Evolutionary conservation across 2,797 vertebrate species (phyloP).

Genomic region (Pelobates cultripes): DNA sequence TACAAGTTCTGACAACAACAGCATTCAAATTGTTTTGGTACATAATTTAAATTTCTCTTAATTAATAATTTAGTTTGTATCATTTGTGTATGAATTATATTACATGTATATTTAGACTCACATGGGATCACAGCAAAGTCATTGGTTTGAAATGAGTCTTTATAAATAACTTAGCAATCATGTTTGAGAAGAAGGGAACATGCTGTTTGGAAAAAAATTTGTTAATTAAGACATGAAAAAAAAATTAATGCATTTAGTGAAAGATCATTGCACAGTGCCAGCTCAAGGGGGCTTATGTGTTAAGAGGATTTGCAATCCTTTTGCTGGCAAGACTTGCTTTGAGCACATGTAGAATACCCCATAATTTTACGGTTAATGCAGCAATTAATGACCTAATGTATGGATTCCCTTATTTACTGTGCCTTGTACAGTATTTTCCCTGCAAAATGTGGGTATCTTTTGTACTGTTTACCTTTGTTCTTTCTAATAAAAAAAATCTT

Average conservation of each 20-base stretch:
- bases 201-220: conserved; percentile 18
- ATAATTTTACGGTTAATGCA: not conserved
- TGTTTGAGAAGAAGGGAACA: conserved; percentile 45
- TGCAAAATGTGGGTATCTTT: no score
- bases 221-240: conserved; percentile 4
- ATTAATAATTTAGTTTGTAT: conserved; percentile 70
- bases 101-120: conserved; percentile 66
- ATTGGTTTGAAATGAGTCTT: conserved; percentile 63
- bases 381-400: not conserved
- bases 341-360: not conserved
- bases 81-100: conserved; percentile 69
- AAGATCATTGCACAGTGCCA: not conserved
- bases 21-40: conserved; percentile 62
- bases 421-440: no score
- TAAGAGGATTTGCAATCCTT: not conserved
- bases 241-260: not conserved
- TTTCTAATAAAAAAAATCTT: no score
- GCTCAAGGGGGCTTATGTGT: not conserved
- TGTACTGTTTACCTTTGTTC: no score
- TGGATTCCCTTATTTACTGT: no score
- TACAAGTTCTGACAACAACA: conserved; percentile 66
- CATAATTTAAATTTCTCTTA: conserved; percentile 66
- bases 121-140: conserved; percentile 60
- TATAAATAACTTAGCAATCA: conserved; percentile 67
- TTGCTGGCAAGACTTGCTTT: not conserved